Base-by-base conservation (phyloP, 2,113 vertebrate genomes). In the Miniopterus natalensis region DNA sequence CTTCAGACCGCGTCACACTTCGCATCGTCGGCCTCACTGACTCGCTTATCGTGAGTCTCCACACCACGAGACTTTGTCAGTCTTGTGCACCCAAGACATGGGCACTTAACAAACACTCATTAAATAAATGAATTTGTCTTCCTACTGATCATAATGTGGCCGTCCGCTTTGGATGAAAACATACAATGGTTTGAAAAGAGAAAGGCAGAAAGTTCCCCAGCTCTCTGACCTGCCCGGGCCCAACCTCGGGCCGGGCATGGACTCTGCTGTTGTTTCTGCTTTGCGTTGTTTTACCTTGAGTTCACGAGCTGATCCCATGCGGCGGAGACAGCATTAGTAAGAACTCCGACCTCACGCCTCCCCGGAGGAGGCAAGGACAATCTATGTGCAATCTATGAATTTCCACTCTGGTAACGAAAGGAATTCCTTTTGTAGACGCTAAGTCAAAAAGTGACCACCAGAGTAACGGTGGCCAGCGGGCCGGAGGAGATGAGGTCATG, bases 401-500 rank as follows among this genome's bases (percentile, higher is more conserved):
- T 94, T 61, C 63, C 83, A 95, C 89, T 31, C 88, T 68, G 90
- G 75, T 86, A 5, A 90, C 84, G 57, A 91, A 92, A 92, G 71
- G 85, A 92, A 14, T 68, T 68, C 27, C 51, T 91, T 45, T 1
- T 55, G 75, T 81, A 92, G 86, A 73, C 80, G 88, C 84, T 5
- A 74, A 84, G 73, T 15, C 20, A 87, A 42, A 36, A 61, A 95
- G 77, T 92, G 96, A 95, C 96, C 96, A 49, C 3, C 86, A 68
- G 47, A 6, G 6, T 59, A 81, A 92, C 7, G 90, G 83, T 61
- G 92, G 45, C 90, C 84, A 45, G 95, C 23, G 1, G 94, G 90
- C 77, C 85, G 96, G 92, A 91, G 94, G 92, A 31, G 86, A 94
- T 97, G 95, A 98, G 96, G 90, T 97, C 94, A 97, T 96, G 92